Evolutionary conservation across 2,888 invertebrate genomes (phyloP), one percentile per base, ranked within the genome.

Genomic region (Chironomus riparius): DNA sequence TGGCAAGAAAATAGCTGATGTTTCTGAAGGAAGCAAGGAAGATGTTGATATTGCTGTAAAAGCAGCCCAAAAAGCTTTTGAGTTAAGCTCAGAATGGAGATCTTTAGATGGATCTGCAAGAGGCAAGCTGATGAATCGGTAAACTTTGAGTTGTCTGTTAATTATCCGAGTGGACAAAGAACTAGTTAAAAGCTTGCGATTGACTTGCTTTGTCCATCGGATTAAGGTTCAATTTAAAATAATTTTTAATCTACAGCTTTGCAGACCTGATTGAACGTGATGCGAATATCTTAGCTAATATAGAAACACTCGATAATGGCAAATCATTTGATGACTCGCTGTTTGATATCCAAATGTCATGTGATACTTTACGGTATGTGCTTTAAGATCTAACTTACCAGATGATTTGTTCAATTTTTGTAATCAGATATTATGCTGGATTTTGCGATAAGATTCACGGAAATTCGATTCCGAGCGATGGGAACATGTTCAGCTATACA

Each of bases 31-130:
- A 0, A 91, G 92, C 0, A 86, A 82, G 0, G 88, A 86, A 3
- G 98, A 98, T 82, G 95, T 98, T 0, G 91, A 97, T 81, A 87
- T 85, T 77, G 98, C 98, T 0, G 97, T 97, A 0, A 86, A 87
- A 69, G 94, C 95, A 0, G 98, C 98, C 0, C 90, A 94, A 80
- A 90, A 87, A 77, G 96, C 97, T 0, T 97, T 96, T 82, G 90
- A 93, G 76, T 96, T 97, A 0, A 48, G 68, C 5, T 74, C 74
- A 13, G 91, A 95, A 80, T 98, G 98, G 98, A 89, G 92, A n/a
- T 93, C 92, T 83, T 94, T 98, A 82, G 95, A 95, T 81, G 92
- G 97, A 0, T 87, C 98, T 79, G 97, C 98, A 80, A 87, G 98
- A 24, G 97, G 96, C 2, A 87, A 89, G 77, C 81, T 97, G 1